Base-by-base conservation (phyloP, 2,113 vertebrate species). In the Oryzias melastigma region DNA sequence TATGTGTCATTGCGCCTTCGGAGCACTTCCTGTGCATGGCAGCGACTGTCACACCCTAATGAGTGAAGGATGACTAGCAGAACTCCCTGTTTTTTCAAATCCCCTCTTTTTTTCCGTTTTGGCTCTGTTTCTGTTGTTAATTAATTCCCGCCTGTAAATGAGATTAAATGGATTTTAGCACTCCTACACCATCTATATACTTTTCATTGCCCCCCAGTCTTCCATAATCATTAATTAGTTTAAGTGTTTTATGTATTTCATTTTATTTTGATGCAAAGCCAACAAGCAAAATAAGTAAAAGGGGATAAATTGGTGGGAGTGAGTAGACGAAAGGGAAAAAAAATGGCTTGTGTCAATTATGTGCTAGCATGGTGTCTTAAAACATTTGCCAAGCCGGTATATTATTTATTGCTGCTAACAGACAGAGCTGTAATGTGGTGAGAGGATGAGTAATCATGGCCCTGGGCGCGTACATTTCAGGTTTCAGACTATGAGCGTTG, bases 241-340 rank as follows among this genome's bases (percentile, higher is more conserved):
- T 35, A 70, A 88, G 83, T 84, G 80, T 78, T 89, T 90, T 79
- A 87, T 85, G 78, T 79, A 86, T 90, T 91, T 87, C 71, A 74
- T 77, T 63, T 22, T 60, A 65, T 86, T 85, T 77, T 87, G 85
- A 85, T 71, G 46, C 47, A 80, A 84, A 25, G 83, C 85, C 87
- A 85, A 75, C 41, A 19, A 75, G 75, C 58, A 52, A 76, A 29
- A 80, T 65, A 83, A 79, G 62, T 60, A 57, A 35, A 45, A 48
- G 43, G 52, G 62, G 52, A 65, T 73, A 60, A 66, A 56, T 52
- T 46, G 49, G 41, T 46, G 59, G 61, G 44, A 60, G 52, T 18
- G 64, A 41, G 54, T 48, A 40, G 57, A 54, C 4, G 5, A 22
- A 35, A 3, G 10, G 22, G 3, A 24, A 46, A 46, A 62, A 57